A percentile compares a stretch with the other conserved stretches of the same genome.
Conservation (phyloP, 92 coral and sea anemone species). For the Galaxea fascicularis region DNA sequence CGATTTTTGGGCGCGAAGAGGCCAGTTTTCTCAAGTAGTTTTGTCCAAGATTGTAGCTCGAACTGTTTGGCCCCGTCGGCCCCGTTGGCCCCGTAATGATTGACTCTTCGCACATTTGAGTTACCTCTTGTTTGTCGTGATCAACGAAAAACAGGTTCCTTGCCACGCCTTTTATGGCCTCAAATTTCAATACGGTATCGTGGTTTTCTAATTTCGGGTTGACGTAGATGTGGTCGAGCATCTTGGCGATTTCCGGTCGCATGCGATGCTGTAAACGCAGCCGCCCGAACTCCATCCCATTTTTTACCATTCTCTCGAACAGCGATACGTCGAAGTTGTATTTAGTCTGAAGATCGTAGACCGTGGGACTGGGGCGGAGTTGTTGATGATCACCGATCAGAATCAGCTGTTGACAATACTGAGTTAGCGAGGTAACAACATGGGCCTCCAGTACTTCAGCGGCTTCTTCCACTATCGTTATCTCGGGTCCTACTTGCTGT, state of each 20-base stretch:
- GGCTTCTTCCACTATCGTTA: slow-evolving; percentile 71
- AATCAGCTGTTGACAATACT: slow-evolving; percentile 62
- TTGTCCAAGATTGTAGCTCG: too few relatives aligned
- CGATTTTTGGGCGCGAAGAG: too few relatives aligned
- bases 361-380: slow-evolving; percentile 67
- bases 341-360: slow-evolving; percentile 44
- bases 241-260: slow-evolving; percentile 89
- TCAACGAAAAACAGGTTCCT: slow-evolving; percentile 77
- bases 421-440: slow-evolving; percentile 58
- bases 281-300: slow-evolving; percentile 72
- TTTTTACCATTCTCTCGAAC: slow-evolving; percentile 64
- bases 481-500: slow-evolving; percentile 22
- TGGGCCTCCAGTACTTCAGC: slow-evolving; percentile 71
- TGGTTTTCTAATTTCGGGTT: slow-evolving; percentile 77
- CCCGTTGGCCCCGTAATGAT: too few relatives aligned
- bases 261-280: slow-evolving; percentile 84
- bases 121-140: slow-evolving; percentile 78
- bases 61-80: too few relatives aligned
- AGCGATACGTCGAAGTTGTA: slow-evolving; percentile 64
- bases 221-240: slow-evolving; percentile 80
- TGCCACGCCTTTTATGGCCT: slow-evolving; percentile 73
- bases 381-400: slow-evolving; percentile 75
- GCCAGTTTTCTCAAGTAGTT: too few relatives aligned
- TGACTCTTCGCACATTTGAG: background rate
- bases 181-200: slow-evolving; percentile 80